These are phyloP conservation scores for Fringilla coelebs DNA, from an alignment of 2,797 vertebrate species.

Conservation along the genomic window DNA sequence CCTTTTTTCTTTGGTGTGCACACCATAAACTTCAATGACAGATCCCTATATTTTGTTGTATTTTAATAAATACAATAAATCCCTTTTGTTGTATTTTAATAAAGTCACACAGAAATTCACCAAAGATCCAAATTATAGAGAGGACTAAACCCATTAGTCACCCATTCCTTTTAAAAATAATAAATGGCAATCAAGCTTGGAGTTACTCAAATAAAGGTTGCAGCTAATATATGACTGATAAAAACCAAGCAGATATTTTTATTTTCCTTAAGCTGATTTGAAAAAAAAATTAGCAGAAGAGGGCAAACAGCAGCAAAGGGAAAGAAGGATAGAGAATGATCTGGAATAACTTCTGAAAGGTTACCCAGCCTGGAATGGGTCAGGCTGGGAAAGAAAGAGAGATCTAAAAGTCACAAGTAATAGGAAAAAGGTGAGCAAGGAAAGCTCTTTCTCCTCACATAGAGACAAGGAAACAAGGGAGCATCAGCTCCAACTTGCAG, in stretches of 20 bases:
- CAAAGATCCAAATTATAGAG: background rate
- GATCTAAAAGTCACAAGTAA: background rate
- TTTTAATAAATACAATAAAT: conserved; percentile 1
- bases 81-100: background rate
- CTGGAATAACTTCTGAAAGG: background rate
- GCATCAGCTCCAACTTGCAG: background rate
- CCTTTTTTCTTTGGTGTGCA: background rate
- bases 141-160: background rate
- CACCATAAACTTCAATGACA: background rate
- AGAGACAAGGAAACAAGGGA: background rate
- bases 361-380: background rate
- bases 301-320: background rate
- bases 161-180: background rate
- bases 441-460: background rate
- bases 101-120: background rate
- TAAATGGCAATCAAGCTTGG: background rate
- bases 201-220: background rate
- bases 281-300: background rate
- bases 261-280: background rate
- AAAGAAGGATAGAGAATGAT: background rate
- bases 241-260: background rate
- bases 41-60: background rate
- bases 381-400: background rate
- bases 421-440: background rate
- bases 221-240: background rate